A percentile compares a stretch with the other conserved stretches of the same genome.
These are phyloP conservation scores for Achatina immaculata DNA, from an alignment of 1,140 invertebrate species.

Conservation along the genomic window DNA sequence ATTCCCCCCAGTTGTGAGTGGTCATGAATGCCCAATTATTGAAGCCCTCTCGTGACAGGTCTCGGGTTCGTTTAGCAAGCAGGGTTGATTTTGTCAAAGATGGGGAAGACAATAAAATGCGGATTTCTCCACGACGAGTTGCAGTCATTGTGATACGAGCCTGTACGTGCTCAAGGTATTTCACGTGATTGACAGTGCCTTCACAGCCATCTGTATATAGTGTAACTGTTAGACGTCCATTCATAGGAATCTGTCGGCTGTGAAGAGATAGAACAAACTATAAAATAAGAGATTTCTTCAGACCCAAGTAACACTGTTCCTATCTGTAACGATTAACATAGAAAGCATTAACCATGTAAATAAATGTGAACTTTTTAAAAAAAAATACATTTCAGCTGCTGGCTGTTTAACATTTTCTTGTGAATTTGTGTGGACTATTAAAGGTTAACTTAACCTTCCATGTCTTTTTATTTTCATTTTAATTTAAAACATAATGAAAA, in stretches of 20 bases:
- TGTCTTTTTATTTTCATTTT: too few relatives aligned
- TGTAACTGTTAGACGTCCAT: slow-evolving; percentile 58
- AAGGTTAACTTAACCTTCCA: too few relatives aligned
- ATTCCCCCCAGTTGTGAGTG: slow-evolving; percentile 99
- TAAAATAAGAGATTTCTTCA: too few relatives aligned
- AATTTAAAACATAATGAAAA: too few relatives aligned
- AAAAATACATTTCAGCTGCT: too few relatives aligned
- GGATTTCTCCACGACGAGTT: slow-evolving; percentile 89
- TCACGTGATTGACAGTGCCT: slow-evolving; percentile 89
- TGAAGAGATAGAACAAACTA: slow-evolving; percentile 28
- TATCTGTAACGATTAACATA: too few relatives aligned
- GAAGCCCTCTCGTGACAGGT: slow-evolving; percentile 95
- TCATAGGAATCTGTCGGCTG: slow-evolving; percentile 62
- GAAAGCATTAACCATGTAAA: too few relatives aligned
- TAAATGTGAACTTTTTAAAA: too few relatives aligned
- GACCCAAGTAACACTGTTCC: too few relatives aligned
- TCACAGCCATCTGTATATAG: slow-evolving; percentile 79
- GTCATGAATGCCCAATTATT: slow-evolving; percentile 99
- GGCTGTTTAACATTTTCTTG: too few relatives aligned
- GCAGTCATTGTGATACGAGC: slow-evolving; percentile 93
- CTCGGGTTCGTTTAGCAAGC: slow-evolving; percentile 87
- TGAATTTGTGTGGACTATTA: too few relatives aligned
- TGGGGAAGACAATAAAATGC: slow-evolving; percentile 95
- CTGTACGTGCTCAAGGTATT: slow-evolving; percentile 97
- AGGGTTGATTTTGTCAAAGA: slow-evolving; percentile 84